Conservation (phyloP, 92 coral and sea anemone species). For the Pocillopora grandis region DNA sequence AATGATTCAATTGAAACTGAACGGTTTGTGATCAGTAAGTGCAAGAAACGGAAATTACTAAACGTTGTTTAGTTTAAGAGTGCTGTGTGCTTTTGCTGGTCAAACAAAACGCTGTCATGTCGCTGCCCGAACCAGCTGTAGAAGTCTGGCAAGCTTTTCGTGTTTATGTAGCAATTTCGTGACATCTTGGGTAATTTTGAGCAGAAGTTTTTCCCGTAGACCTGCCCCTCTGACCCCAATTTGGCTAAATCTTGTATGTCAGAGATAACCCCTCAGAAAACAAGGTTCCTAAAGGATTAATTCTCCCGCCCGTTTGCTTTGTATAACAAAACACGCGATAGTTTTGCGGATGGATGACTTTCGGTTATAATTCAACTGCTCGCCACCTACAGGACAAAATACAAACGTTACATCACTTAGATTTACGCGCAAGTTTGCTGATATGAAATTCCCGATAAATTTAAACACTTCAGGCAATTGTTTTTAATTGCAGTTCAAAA, state of each 20-base stretch:
- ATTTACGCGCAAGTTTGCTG: conserved; percentile 9
- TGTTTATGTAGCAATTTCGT: conserved; percentile 33
- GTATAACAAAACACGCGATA: conserved; percentile 45
- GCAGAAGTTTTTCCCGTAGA: conserved; percentile 24
- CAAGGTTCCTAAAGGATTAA: conserved; percentile 37
- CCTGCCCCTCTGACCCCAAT: conserved; percentile 33
- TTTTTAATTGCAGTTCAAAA: conserved; percentile 51
- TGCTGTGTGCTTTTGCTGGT: neutral
- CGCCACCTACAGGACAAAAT: neutral
- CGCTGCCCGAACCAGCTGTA: conserved; percentile 36
- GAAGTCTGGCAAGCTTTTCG: neutral
- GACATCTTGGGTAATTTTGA: conserved; percentile 13
- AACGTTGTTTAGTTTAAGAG: conserved; percentile 9
- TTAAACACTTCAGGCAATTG: conserved; percentile 42
- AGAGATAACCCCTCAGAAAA: conserved; percentile 44
- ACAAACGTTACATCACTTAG: neutral
- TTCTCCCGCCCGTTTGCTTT: conserved; percentile 30
- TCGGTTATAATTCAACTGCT: neutral
- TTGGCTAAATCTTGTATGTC: conserved; percentile 38
- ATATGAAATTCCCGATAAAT: conserved; percentile 31
- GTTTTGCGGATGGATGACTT: conserved; percentile 7
- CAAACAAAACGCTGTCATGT: conserved; percentile 32
- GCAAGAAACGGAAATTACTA: neutral
- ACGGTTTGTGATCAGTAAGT: conserved; percentile 17
- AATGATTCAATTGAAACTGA: conserved; percentile 17